Evolutionary conservation across 2,888 invertebrate genomes (phyloP).

Genomic region (Arge pagana): DNA sequence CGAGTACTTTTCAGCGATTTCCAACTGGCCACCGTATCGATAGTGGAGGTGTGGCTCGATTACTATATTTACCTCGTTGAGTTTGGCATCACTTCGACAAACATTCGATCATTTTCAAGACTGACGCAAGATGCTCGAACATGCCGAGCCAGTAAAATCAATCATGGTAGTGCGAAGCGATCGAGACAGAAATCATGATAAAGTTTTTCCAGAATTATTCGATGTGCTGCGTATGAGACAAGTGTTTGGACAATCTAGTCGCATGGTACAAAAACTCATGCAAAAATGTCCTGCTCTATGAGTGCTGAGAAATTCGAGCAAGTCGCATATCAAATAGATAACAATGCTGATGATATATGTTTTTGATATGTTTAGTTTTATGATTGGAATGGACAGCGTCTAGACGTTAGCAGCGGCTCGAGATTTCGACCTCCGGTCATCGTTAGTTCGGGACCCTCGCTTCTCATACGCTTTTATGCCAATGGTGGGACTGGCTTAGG

Average conservation of each 20-base stretch:
- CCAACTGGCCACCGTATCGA: constrained; percentile 67
- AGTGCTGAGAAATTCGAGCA: too few relatives aligned
- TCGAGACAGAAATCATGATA: too few relatives aligned
- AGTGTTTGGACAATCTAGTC: too few relatives aligned
- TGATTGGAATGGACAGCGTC: constrained; percentile 69
- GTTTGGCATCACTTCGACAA: background rate
- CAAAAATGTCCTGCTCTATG: too few relatives aligned
- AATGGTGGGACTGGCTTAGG: constrained; percentile 71
- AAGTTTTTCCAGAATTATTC: too few relatives aligned
- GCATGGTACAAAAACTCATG: too few relatives aligned
- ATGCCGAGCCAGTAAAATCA: too few relatives aligned
- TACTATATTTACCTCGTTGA: background rate
- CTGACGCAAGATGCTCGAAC: too few relatives aligned
- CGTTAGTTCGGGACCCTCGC: constrained; percentile 66
- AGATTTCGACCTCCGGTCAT: constrained; percentile 72
- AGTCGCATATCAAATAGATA: background rate
- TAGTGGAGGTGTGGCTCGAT: constrained; percentile 63
- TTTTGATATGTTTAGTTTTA: constrained; percentile 62
- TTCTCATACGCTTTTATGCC: constrained; percentile 70
- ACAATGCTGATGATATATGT: constrained; percentile 2
- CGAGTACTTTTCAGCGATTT: constrained; percentile 71
- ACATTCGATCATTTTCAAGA: too few relatives aligned
- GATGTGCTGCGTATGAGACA: too few relatives aligned
- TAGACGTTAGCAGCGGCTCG: constrained; percentile 69
- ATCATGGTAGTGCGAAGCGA: too few relatives aligned